Percentiles rank a stretch among this genome's conserved stretches.
These are phyloP conservation scores for Octopus bimaculoides DNA, from an alignment of 1,140 invertebrate species.

Conservation along the genomic window DNA sequence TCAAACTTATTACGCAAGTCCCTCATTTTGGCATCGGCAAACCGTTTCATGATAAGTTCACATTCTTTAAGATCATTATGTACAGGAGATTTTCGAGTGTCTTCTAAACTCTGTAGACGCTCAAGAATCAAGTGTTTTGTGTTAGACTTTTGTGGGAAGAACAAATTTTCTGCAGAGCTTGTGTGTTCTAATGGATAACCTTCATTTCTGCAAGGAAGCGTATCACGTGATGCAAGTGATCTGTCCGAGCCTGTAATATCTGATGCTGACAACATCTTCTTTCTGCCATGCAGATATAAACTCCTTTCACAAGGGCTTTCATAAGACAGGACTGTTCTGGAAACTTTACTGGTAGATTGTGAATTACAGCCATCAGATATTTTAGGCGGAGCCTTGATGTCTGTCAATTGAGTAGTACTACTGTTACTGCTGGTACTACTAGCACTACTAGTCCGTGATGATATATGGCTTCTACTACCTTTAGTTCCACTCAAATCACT, in stretches of 20 bases:
- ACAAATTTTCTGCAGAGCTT: neutral
- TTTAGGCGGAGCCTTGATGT: no score
- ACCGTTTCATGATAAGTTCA: neutral
- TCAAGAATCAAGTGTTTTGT: neutral
- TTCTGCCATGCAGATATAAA: neutral
- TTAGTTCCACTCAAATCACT: no score
- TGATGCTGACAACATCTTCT: neutral
- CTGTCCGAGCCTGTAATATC: neutral
- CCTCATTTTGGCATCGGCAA: neutral
- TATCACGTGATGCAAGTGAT: neutral
- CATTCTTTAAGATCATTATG: neutral
- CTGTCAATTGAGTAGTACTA: no score
- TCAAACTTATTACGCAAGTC: neutral
- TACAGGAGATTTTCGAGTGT: neutral
- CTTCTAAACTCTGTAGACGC: neutral
- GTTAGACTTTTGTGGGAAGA: neutral
- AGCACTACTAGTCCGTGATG: no score
- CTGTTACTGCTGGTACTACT: no score
- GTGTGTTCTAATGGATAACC: neutral
- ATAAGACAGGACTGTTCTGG: neutral
- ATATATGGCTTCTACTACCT: no score
- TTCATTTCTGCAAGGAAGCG: neutral
- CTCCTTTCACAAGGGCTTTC: neutral
- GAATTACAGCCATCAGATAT: no score
- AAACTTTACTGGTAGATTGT: neutral